Evolutionary conservation across 2,113 vertebrate species (phyloP).

Genomic region (Potamarius usumacintae): DNA sequence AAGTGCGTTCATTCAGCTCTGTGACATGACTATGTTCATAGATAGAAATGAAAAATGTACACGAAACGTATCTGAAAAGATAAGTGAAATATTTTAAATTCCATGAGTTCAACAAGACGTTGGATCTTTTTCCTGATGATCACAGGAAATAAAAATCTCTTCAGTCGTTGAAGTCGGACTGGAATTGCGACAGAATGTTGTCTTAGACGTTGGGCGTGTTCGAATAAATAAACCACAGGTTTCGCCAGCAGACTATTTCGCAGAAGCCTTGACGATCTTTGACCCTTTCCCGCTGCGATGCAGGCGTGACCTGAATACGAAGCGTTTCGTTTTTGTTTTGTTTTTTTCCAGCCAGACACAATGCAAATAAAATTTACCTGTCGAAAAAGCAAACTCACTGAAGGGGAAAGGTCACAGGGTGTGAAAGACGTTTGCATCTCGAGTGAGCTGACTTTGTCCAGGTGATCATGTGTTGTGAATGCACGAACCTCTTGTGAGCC

Average conservation of each 20-base stretch:
- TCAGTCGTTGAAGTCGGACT: not conserved
- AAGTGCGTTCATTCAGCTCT: too few relatives aligned
- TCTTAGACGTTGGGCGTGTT: too few relatives aligned
- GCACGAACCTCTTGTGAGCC: not conserved
- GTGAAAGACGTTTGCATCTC: not conserved
- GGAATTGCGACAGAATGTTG: not conserved
- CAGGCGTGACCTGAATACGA: not conserved
- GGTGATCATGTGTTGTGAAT: not conserved
- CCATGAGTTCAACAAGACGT: too few relatives aligned
- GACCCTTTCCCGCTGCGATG: not conserved
- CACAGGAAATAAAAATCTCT: too few relatives aligned
- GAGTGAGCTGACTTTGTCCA: not conserved
- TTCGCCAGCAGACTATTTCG: not conserved
- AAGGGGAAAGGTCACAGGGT: not conserved
- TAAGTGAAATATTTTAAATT: too few relatives aligned
- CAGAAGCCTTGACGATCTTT: not conserved
- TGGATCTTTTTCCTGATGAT: too few relatives aligned
- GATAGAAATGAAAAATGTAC: too few relatives aligned
- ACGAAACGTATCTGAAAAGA: too few relatives aligned
- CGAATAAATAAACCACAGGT: not conserved
- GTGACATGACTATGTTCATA: too few relatives aligned
- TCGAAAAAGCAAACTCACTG: not conserved
- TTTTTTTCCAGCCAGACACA: not conserved
- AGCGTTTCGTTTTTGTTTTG: not conserved
- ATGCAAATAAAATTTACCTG: constrained; percentile 12